Evolutionary conservation across 2,113 vertebrate genomes (phyloP).

Genomic region (Phycodurus eques): DNA sequence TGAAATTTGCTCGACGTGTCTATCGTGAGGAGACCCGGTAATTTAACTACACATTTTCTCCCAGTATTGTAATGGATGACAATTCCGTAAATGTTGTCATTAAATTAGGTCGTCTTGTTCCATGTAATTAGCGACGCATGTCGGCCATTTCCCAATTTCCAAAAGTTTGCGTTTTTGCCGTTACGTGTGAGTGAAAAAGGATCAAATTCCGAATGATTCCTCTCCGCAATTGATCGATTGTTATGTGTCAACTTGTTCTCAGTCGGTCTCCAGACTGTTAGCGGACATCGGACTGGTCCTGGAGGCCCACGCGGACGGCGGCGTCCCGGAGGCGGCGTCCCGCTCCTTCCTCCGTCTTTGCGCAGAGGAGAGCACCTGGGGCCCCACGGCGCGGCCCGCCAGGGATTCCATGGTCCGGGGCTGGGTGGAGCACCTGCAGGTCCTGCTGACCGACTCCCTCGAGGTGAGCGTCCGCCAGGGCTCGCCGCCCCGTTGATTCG

Average conservation of each 20-base stretch:
- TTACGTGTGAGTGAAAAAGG: no score
- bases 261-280: conserved; percentile 77
- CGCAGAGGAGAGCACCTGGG: conserved; percentile 57
- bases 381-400: conserved; percentile 52
- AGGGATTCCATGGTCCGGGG: conserved; percentile 75
- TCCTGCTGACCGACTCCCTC: conserved; percentile 65
- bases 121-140: no score
- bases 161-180: no score
- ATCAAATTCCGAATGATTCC: no score
- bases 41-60: no score
- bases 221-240: no score
- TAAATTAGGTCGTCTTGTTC: no score
- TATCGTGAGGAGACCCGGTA: not conserved
- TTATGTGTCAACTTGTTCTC: not conserved
- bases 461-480: conserved; percentile 62
- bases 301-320: conserved; percentile 64
- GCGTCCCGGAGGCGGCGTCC: conserved; percentile 79
- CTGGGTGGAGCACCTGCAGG: conserved; percentile 72
- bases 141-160: no score
- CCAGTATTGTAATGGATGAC: no score
- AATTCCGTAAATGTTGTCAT: no score
- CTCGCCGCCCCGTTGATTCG: no score
- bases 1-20: not conserved
- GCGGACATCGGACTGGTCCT: conserved; percentile 71
- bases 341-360: conserved; percentile 76